Evolutionary conservation across 2,113 vertebrate species (phyloP), one percentile per base, ranked within the genome.

Genomic region (Anseranas semipalmata): DNA sequence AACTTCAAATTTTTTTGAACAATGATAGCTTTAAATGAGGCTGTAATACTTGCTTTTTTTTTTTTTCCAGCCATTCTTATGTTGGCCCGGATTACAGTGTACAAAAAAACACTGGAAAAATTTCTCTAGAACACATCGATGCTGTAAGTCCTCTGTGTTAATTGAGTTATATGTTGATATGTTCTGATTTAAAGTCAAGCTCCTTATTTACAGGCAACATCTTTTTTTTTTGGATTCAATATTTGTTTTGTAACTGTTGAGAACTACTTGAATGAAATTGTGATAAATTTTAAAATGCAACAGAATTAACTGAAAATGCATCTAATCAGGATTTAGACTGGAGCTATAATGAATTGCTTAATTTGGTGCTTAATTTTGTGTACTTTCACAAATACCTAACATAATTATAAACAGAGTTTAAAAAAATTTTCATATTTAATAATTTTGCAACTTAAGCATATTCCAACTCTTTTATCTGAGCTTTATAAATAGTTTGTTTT

Each of bases 121-220:
- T 99, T 98, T 99, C 99, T 75, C 97, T 99, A 91, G 99, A 99
- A 33, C 99, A 99, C 92, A 99, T 99, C 2, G 99, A 99, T 98
- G 76, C 97, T 72, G 99, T 99, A 97, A 99, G 99, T 98, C 85
- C 68, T 32, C 30, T 33, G 9, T 83, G 16, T 48, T 90, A 86
- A 32, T 46, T 60, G 50, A 18, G 18, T 18, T 77, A 7, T n/a
- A 25, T 66, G 8, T 43, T 45, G 30, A 55, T 91, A 10, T 0
- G 0, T 72, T 46, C 37, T 19, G 65, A 43, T 10, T 81, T 11
- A 39, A 92, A 68, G 74, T 71, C 33, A 59, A 65, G 4, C 63
- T 9, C 12, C 74, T 6, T 22, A 3, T 33, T 5, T 82, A 18
- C 21, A 90, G 72, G 16, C 6, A 62, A 16, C 10, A 37, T 53